phyloP scores from a whole-genome alignment of 2,888 invertebrate species.

The Spodoptera picta region DNA sequence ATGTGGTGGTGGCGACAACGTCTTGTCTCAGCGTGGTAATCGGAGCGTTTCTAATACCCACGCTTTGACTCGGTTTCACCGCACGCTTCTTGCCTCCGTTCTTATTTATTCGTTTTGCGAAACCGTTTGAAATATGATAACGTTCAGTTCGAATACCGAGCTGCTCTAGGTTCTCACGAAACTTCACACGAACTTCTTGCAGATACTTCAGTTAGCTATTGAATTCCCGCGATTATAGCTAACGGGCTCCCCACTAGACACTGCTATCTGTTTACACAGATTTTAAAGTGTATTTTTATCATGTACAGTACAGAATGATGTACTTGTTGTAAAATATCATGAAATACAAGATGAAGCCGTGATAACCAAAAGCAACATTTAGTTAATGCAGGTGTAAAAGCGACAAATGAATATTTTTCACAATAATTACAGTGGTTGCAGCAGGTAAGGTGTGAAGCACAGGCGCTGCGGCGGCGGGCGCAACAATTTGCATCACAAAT shows the following conservation, averaged over 20 bases:
- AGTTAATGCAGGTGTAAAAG: slow-evolving; percentile 74
- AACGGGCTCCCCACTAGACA: slow-evolving; percentile 60
- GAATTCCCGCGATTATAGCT: slow-evolving; percentile 78
- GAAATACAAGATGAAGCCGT: slow-evolving; percentile 46
- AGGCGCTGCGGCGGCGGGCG: slow-evolving; percentile 74
- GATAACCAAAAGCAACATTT: slow-evolving; percentile 65
- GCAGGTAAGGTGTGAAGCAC: slow-evolving; percentile 83
- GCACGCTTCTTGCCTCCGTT: slow-evolving; percentile 87
- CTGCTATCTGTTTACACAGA: slow-evolving; percentile 70
- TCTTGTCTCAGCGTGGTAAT: slow-evolving; percentile 81
- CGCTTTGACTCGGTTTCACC: slow-evolving; percentile 88
- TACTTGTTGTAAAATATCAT: background rate
- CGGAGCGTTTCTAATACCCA: slow-evolving; percentile 89
- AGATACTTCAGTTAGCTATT: slow-evolving; percentile 78
- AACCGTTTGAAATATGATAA: slow-evolving; percentile 88
- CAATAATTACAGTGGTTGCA: slow-evolving; percentile 82
- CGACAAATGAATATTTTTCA: slow-evolving; percentile 86
- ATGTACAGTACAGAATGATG: too few species aligned
- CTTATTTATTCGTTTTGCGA: slow-evolving; percentile 88
- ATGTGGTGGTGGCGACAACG: slow-evolving; percentile 58
- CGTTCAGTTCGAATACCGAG: slow-evolving; percentile 80
- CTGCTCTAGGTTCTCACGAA: slow-evolving; percentile 80
- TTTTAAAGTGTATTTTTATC: too few species aligned
- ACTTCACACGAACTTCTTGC: slow-evolving; percentile 84
- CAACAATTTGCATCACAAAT: slow-evolving; percentile 83